Evolutionary conservation across 1,140 invertebrate species (phyloP).

Genomic region (Eurytemora carolleeae): DNA sequence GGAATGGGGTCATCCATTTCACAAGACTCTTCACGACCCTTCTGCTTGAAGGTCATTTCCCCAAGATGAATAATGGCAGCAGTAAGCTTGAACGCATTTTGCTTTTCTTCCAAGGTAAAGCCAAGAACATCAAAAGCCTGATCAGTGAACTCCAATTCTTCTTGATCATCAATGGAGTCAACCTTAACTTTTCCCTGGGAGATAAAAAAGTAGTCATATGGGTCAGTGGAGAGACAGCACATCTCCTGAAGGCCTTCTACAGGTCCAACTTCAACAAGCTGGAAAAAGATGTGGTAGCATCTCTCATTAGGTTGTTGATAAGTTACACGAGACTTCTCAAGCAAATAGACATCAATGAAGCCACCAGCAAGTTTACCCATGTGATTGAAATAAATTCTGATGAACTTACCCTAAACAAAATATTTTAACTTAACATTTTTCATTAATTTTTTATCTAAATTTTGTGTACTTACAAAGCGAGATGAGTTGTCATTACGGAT

Average conservation of each 20-base stretch:
- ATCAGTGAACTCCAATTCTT: slow-evolving; percentile 79
- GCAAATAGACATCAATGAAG: slow-evolving; percentile 98
- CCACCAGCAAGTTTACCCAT: slow-evolving; percentile 98
- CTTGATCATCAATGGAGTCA: slow-evolving; percentile 83
- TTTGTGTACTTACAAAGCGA: slow-evolving; percentile 65
- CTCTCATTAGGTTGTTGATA: slow-evolving; percentile 91
- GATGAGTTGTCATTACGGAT: slow-evolving; percentile 98
- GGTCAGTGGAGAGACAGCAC: slow-evolving; percentile 46
- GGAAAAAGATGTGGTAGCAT: slow-evolving; percentile 99
- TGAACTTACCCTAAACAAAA: slow-evolving; percentile 80
- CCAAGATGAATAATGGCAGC: slow-evolving; percentile 44
- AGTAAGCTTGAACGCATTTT: slow-evolving; percentile 34
- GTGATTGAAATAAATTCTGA: slow-evolving; percentile 98
- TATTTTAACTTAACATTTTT: slow-evolving; percentile 16
- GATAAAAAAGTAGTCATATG: slow-evolving; percentile 77
- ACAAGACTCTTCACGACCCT: slow-evolving; percentile 97
- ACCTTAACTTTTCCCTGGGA: slow-evolving; percentile 93
- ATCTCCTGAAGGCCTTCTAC: slow-evolving; percentile 41
- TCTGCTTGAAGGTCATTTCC: slow-evolving; percentile 99
- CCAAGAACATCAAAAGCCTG: slow-evolving; percentile 39
- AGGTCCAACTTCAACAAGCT: slow-evolving; percentile 80
- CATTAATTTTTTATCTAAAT: background rate
- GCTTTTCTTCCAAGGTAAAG: slow-evolving; percentile 33
- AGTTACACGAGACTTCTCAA: slow-evolving; percentile 99
- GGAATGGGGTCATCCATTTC: slow-evolving; percentile 73